A percentile compares a stretch with the other conserved stretches of the same genome.
These are phyloP conservation scores for Aphaenogaster rudis DNA, from an alignment of 1,140 invertebrate species.

Conservation along the genomic window DNA sequence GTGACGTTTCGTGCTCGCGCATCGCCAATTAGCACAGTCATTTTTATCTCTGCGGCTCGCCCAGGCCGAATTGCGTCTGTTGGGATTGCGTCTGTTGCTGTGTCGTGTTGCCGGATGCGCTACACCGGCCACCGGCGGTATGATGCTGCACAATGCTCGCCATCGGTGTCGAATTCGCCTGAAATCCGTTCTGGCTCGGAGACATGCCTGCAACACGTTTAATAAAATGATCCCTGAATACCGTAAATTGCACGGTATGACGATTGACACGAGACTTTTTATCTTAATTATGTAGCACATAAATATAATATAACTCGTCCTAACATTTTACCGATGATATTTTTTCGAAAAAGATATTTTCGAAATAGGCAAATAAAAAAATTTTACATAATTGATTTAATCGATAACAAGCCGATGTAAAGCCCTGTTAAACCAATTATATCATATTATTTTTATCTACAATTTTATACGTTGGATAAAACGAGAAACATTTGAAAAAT, in stretches of 20 bases:
- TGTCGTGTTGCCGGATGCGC: slow-evolving; percentile 78
- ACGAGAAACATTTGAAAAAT: background rate
- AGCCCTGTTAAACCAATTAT: background rate
- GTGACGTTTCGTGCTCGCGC: slow-evolving; percentile 72
- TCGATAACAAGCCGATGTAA: background rate
- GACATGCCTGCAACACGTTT: slow-evolving; percentile 83
- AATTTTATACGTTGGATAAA: background rate
- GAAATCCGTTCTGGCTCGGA: slow-evolving; percentile 84
- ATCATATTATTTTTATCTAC: background rate
- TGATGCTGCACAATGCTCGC: slow-evolving; percentile 79
- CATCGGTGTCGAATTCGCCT: slow-evolving; percentile 68
- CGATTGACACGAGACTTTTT: background rate
- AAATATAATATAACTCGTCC: background rate
- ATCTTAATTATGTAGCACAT: background rate
- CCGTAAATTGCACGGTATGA: background rate
- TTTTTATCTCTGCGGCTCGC: slow-evolving; percentile 86
- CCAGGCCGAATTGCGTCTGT: slow-evolving; percentile 81
- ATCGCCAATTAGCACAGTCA: slow-evolving; percentile 73
- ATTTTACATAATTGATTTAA: background rate
- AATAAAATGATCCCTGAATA: background rate
- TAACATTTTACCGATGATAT: background rate
- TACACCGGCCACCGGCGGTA: slow-evolving; percentile 81
- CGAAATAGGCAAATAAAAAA: slow-evolving; percentile 5
- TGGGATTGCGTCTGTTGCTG: slow-evolving; percentile 81
- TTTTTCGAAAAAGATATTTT: background rate